A percentile compares a stretch with the other conserved stretches of the same genome.
These are phyloP conservation scores for Azorinus chamasolen DNA, from an alignment of 2,888 invertebrate species.

Conservation along the genomic window DNA sequence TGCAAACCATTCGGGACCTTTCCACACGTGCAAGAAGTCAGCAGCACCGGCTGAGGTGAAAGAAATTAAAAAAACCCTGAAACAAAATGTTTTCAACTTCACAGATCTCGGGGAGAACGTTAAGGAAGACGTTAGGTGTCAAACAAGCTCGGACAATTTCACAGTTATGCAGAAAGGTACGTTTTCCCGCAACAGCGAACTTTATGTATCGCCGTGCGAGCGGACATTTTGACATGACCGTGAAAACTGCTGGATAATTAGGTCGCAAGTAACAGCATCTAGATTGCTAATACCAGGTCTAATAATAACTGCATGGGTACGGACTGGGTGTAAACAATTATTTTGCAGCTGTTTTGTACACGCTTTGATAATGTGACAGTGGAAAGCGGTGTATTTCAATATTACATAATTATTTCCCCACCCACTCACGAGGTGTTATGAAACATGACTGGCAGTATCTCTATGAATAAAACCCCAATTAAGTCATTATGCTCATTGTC, in stretches of 20 bases:
- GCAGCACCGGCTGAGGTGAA: background rate
- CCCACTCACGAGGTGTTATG: too few relatives aligned
- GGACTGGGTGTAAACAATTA: too few relatives aligned
- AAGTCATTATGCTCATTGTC: too few relatives aligned
- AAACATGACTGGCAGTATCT: too few relatives aligned
- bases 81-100: background rate
- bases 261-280: too few relatives aligned
- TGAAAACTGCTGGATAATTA: constrained; percentile 5
- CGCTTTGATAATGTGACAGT: background rate
- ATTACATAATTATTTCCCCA: too few relatives aligned
- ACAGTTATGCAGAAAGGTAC: constrained; percentile 64
- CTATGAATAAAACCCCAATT: too few relatives aligned
- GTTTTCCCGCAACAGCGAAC: background rate
- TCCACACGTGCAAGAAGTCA: constrained; percentile 6
- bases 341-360: background rate
- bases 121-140: constrained; percentile 60
- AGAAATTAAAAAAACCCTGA: constrained; percentile 9
- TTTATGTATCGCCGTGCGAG: background rate
- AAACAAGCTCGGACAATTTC: constrained; percentile 67
- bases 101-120: background rate
- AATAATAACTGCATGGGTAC: too few relatives aligned
- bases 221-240: constrained; percentile 21
- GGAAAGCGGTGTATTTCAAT: too few relatives aligned
- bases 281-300: too few relatives aligned
- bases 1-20: too few relatives aligned